Percentiles rank a stretch among this genome's conserved stretches.
Evolutionary conservation across 2,888 invertebrate genomes (phyloP).

Genomic region (Acanthoscelides obtectus): DNA sequence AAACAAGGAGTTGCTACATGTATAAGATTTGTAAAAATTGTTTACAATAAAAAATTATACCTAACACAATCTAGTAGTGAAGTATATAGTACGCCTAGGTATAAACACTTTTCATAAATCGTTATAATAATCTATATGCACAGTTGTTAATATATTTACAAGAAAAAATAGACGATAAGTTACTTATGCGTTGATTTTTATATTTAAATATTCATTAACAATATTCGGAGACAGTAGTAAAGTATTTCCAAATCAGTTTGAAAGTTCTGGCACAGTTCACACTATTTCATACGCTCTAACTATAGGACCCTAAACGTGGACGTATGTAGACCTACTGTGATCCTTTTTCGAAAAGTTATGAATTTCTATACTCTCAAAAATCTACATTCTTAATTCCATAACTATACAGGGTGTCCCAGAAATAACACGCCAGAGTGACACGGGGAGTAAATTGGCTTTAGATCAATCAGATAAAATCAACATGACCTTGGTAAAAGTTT

Average conservation of each 20-base stretch:
- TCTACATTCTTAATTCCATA: too few species aligned
- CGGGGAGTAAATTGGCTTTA: too few species aligned
- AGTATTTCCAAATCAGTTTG: slow-evolving; percentile 41
- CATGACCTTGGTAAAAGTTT: too few species aligned
- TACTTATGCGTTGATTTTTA: slow-evolving; percentile 38
- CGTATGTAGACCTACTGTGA: too few species aligned
- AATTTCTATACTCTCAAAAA: too few species aligned
- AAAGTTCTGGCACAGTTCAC: slow-evolving; percentile 43
- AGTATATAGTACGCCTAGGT: slow-evolving; percentile 38
- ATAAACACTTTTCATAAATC: slow-evolving; percentile 47
- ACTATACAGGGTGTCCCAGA: too few species aligned
- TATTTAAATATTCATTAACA: slow-evolving; percentile 37
- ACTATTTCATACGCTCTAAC: slow-evolving; percentile 16
- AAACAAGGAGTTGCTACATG: slow-evolving; percentile 33
- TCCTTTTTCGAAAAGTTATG: too few species aligned
- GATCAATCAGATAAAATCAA: too few species aligned
- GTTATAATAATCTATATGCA: slow-evolving; percentile 48
- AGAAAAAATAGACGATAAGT: slow-evolving; percentile 40
- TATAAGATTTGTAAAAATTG: slow-evolving; percentile 37
- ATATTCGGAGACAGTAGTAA: slow-evolving; percentile 47
- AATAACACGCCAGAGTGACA: too few species aligned
- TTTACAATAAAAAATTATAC: slow-evolving; percentile 33
- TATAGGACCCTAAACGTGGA: neutral
- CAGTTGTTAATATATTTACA: slow-evolving; percentile 49
- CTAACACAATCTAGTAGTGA: slow-evolving; percentile 42